A percentile compares a stretch with the other conserved stretches of the same genome.
These are phyloP conservation scores for Julus scandinavius DNA, from an alignment of 2,888 invertebrate genomes.

Conservation along the genomic window DNA sequence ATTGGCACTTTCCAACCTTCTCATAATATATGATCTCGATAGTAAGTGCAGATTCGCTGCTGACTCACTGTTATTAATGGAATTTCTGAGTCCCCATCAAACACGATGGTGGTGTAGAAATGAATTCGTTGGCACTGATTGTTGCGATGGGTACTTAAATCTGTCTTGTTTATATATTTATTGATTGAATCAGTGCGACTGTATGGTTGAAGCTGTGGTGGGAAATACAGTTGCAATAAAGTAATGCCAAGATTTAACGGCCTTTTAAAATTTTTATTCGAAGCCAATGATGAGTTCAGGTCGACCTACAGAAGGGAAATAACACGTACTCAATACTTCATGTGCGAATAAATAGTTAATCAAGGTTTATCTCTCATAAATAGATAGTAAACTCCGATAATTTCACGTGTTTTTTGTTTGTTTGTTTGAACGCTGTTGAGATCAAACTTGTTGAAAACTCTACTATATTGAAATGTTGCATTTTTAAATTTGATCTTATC, in stretches of 20 bases:
- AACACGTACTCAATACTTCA: neutral
- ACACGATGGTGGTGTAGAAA: neutral
- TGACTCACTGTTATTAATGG: slow-evolving; percentile 42
- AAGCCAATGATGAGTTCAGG: slow-evolving; percentile 5
- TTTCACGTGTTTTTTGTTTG: neutral
- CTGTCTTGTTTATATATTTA: slow-evolving; percentile 38
- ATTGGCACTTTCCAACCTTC: slow-evolving; percentile 36
- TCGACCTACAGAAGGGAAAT: neutral
- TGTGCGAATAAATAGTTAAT: slow-evolving; percentile 27
- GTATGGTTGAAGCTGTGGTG: neutral
- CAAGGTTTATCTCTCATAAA: slow-evolving; percentile 39
- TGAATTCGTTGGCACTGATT: neutral
- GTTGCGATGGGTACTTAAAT: slow-evolving; percentile 30
- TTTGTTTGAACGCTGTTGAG: neutral
- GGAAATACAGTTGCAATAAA: neutral
- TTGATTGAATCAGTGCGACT: slow-evolving; percentile 16
- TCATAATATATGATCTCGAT: neutral
- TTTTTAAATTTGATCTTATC: neutral
- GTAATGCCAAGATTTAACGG: slow-evolving; percentile 13
- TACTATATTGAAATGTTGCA: neutral
- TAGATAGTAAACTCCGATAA: slow-evolving; percentile 5
- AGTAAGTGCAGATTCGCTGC: slow-evolving; percentile 30
- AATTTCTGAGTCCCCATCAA: slow-evolving; percentile 35
- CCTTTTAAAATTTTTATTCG: slow-evolving; percentile 32
- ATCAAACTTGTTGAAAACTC: neutral